These are phyloP conservation scores for Antechinus flavipes DNA, from an alignment of 2,113 vertebrate genomes.

Conservation along the genomic window DNA sequence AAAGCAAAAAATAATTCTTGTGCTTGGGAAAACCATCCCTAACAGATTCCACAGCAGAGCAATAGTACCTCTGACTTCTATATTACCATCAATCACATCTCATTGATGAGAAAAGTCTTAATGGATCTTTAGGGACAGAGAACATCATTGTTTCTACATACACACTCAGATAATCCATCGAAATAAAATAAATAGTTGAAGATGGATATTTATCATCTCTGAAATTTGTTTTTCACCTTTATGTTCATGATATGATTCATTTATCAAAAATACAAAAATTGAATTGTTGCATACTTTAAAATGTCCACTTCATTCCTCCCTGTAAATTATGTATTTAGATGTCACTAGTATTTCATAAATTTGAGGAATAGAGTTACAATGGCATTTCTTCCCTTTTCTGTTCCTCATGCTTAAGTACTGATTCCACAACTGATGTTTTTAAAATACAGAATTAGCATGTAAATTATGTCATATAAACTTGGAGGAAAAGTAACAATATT, in stretches of 20 bases:
- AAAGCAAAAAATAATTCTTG: conserved; percentile 34
- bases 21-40: conserved; percentile 28
- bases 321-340: conserved; percentile 69
- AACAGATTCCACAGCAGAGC: conserved; percentile 43
- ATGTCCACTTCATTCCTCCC: conserved; percentile 56
- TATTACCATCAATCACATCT: conserved; percentile 49
- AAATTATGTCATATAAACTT: conserved; percentile 76
- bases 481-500: conserved; percentile 74
- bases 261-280: conserved; percentile 49
- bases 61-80: conserved; percentile 48
- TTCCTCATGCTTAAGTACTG: conserved; percentile 63
- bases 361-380: conserved; percentile 72
- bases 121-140: conserved; percentile 23
- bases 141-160: conserved; percentile 37
- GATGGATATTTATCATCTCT: conserved; percentile 17
- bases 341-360: conserved; percentile 75
- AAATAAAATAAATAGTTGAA: conserved; percentile 44
- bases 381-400: conserved; percentile 52
- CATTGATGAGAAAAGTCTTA: conserved; percentile 40
- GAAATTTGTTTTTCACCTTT: conserved; percentile 64
- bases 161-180: conserved; percentile 16
- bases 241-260: conserved; percentile 47
- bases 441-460: conserved; percentile 80
- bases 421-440: conserved; percentile 72
- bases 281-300: conserved; percentile 22